phyloP scores from a whole-genome alignment of 2,888 invertebrate genomes.

The Physocephala rufipes region DNA sequence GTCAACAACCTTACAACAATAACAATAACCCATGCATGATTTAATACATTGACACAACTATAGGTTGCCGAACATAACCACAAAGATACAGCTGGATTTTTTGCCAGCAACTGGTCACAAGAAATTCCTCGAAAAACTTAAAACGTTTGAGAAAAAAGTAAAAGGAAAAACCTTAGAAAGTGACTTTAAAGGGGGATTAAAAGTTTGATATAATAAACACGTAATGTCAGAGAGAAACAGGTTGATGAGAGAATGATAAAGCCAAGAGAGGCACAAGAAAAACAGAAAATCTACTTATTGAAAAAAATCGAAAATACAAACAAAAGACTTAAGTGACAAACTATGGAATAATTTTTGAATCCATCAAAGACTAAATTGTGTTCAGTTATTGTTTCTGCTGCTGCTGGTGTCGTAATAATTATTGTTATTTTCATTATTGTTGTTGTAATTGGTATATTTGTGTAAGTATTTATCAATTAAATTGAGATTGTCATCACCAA shows the following conservation, averaged over 20 bases:
- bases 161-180: background rate
- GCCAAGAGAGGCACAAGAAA: background rate
- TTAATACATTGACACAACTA: too few relatives aligned
- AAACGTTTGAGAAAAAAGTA: background rate
- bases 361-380: constrained; percentile 1
- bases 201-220: constrained; percentile 8
- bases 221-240: too few relatives aligned
- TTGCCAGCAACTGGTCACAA: constrained; percentile 15
- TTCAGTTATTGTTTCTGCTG: background rate
- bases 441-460: background rate
- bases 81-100: too few relatives aligned
- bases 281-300: background rate
- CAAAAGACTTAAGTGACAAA: constrained; percentile 25
- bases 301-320: background rate
- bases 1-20: background rate
- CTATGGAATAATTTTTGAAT: constrained; percentile 15
- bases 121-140: constrained; percentile 23
- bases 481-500: too few relatives aligned
- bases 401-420: background rate
- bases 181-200: background rate
- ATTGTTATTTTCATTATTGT: background rate
- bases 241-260: background rate
- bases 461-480: background rate
- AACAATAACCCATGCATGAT: too few relatives aligned
- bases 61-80: too few relatives aligned